These are phyloP conservation scores for Orgyia antiqua DNA, from an alignment of 2,888 invertebrate genomes.

Conservation along the genomic window DNA sequence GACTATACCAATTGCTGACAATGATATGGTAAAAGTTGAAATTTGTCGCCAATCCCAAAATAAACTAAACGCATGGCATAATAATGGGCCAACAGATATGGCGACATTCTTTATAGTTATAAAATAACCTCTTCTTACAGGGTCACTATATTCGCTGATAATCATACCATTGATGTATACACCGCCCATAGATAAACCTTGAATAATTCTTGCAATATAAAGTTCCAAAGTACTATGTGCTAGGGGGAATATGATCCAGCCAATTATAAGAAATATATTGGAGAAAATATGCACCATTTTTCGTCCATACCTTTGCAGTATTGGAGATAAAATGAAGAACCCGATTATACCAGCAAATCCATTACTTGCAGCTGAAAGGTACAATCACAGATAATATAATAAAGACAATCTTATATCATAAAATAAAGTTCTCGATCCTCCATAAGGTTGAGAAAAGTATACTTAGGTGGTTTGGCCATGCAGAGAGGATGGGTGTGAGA, in stretches of 20 bases:
- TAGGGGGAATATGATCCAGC: slow-evolving; percentile 34
- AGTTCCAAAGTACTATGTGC: slow-evolving; percentile 24
- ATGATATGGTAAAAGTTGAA: slow-evolving; percentile 18
- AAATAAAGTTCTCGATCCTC: too few relatives aligned
- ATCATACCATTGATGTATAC: slow-evolving; percentile 30
- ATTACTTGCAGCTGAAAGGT: background rate
- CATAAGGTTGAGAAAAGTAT: too few relatives aligned
- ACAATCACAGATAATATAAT: too few relatives aligned
- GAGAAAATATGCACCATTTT: background rate
- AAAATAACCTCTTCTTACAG: slow-evolving; percentile 37
- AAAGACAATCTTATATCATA: too few relatives aligned
- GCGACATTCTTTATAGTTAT: slow-evolving; percentile 29
- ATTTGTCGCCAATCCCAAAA: slow-evolving; percentile 38
- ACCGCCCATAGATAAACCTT: slow-evolving; percentile 33
- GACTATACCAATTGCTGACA: slow-evolving; percentile 15
- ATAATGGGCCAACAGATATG: slow-evolving; percentile 26
- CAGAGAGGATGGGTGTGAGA: too few relatives aligned
- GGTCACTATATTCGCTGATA: slow-evolving; percentile 34
- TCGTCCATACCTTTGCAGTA: slow-evolving; percentile 30
- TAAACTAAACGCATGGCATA: slow-evolving; percentile 32
- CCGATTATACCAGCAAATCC: background rate
- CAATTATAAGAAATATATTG: slow-evolving; percentile 13
- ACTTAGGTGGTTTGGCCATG: too few relatives aligned
- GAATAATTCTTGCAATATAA: slow-evolving; percentile 22
- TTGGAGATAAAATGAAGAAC: background rate